Conservation (phyloP, 2,113 vertebrate genomes). For the Recurvirostra avosetta region DNA sequence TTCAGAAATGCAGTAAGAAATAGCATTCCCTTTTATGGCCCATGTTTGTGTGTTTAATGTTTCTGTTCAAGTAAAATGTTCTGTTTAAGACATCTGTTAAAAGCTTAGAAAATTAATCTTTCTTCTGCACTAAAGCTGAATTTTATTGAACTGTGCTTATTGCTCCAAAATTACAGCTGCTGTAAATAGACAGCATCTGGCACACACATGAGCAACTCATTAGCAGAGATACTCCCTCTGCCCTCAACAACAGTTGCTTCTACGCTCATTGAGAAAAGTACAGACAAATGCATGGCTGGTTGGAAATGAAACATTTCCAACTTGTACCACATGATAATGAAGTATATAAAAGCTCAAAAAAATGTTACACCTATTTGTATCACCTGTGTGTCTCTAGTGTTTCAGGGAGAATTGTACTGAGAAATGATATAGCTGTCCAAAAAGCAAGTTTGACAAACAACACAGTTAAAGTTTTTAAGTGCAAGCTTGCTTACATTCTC, state of each 20-base stretch:
- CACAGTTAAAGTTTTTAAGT: background rate
- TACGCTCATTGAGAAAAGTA: background rate
- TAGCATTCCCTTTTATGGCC: background rate
- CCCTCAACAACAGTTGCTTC: background rate
- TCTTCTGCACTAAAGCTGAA: slow-evolving; percentile 4
- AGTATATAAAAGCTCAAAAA: background rate
- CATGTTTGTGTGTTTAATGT: background rate
- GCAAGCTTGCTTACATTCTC: background rate
- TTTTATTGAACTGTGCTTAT: slow-evolving; percentile 33
- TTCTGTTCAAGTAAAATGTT: slow-evolving; percentile 32
- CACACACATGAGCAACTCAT: background rate
- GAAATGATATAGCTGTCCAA: background rate
- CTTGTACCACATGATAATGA: background rate
- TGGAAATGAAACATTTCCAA: background rate
- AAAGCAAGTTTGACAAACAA: background rate
- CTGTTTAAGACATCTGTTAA: slow-evolving; percentile 55
- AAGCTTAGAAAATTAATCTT: slow-evolving; percentile 41
- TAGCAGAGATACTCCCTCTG: slow-evolving; percentile 2
- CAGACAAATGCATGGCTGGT: background rate
- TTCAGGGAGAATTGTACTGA: background rate
- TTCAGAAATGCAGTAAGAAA: background rate
- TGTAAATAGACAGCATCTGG: slow-evolving; percentile 59
- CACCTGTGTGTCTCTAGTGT: background rate
- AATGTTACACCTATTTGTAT: background rate
- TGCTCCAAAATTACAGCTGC: slow-evolving; percentile 41